These are phyloP conservation scores for Apodemia zela DNA, from an alignment of 2,888 invertebrate genomes.

Conservation along the genomic window DNA sequence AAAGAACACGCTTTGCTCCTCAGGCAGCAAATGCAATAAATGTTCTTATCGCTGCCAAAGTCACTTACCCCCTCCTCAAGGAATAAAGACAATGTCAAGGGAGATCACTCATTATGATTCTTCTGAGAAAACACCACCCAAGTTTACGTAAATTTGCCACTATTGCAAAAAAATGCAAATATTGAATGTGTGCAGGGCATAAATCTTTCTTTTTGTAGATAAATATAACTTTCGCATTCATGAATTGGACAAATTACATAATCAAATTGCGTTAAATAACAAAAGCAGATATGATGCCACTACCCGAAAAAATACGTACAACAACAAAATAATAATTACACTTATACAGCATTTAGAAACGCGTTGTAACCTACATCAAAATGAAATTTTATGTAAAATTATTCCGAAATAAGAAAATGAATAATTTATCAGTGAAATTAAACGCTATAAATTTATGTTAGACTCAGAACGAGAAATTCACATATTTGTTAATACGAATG, in stretches of 20 bases:
- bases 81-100: too few relatives aligned
- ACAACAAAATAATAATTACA: neutral
- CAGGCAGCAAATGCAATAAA: too few relatives aligned
- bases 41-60: too few relatives aligned
- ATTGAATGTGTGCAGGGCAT: too few relatives aligned
- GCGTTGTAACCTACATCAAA: slow-evolving; percentile 14
- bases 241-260: neutral
- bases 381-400: slow-evolving; percentile 6
- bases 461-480: slow-evolving; percentile 3
- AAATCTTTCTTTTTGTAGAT: too few relatives aligned
- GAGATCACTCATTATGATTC: too few relatives aligned
- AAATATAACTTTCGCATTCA: slow-evolving; percentile 2
- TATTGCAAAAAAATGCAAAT: too few relatives aligned
- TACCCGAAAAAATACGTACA: neutral
- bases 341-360: slow-evolving; percentile 1
- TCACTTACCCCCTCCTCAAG: too few relatives aligned
- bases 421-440: slow-evolving; percentile 14
- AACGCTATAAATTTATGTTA: slow-evolving; percentile 15
- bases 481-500: slow-evolving; percentile 6
- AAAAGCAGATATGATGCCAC: neutral
- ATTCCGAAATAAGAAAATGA: slow-evolving; percentile 12
- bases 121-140: too few relatives aligned
- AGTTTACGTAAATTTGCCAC: too few relatives aligned
- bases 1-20: too few relatives aligned
- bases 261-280: neutral